These are phyloP conservation scores for Diprion similis DNA, from an alignment of 1,140 invertebrate species.

Conservation along the genomic window DNA sequence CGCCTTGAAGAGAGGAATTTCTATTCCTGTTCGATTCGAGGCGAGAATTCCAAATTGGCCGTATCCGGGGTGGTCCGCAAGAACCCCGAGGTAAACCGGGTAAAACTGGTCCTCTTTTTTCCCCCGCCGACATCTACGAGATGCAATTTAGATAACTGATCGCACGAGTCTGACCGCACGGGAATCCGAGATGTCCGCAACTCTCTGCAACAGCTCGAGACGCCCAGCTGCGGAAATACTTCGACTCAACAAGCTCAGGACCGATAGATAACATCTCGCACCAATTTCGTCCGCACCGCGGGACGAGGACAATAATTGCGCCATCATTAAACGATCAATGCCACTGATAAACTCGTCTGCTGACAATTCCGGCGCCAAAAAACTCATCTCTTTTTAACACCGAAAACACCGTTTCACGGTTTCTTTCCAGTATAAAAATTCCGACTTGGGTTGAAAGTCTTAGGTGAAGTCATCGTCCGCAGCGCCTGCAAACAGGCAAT, in stretches of 20 bases:
- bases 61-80: background rate
- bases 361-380: too few relatives aligned
- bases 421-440: too few relatives aligned
- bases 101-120: background rate
- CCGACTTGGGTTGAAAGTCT: too few relatives aligned
- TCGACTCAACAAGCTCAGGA: background rate
- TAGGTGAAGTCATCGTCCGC: too few relatives aligned
- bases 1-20: background rate
- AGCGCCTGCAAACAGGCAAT: too few relatives aligned
- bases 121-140: background rate
- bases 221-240: too few relatives aligned
- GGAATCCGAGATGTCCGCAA: background rate
- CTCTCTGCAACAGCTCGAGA: background rate
- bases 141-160: constrained; percentile 2
- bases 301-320: background rate
- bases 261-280: background rate
- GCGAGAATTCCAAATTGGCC: background rate
- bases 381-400: too few relatives aligned
- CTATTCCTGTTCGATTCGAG: background rate
- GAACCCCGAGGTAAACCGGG: background rate
- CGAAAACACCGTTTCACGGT: too few relatives aligned
- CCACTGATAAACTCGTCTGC: background rate
- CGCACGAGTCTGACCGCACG: background rate
- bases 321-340: background rate
- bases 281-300: background rate